phyloP scores from a whole-genome alignment of 1,140 invertebrate genomes.

The Wiebesia pumilae region DNA sequence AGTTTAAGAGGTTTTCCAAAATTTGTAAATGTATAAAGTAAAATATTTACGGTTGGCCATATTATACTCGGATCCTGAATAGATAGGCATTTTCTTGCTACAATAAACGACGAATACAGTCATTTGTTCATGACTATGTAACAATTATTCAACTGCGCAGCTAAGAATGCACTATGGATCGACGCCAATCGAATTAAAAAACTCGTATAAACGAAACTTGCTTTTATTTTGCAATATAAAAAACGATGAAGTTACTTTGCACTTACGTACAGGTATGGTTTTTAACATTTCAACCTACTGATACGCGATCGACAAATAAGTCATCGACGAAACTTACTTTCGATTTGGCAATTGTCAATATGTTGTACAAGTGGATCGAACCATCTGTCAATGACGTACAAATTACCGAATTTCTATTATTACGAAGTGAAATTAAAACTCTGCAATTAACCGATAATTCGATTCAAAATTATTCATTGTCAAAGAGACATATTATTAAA shows the following conservation, averaged over 20 bases:
- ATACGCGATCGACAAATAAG: background rate
- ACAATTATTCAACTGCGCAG: background rate
- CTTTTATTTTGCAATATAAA: background rate
- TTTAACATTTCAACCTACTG: background rate
- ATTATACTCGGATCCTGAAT: background rate
- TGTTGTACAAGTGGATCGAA: background rate
- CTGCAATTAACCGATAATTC: background rate
- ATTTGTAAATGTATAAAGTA: background rate
- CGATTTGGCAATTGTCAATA: background rate
- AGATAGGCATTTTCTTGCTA: background rate
- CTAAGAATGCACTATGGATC: background rate
- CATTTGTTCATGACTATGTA: background rate
- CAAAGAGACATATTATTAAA: no score
- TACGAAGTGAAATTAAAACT: background rate
- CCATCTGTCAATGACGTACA: background rate
- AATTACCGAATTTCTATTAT: background rate
- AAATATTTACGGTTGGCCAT: background rate
- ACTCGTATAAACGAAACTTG: background rate
- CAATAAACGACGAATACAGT: background rate
- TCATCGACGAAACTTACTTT: background rate
- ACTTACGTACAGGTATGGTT: background rate
- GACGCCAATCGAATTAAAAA: background rate
- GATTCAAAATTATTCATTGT: background rate
- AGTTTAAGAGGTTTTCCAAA: background rate
- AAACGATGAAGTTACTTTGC: background rate